phyloP scores from a whole-genome alignment of 2,888 invertebrate genomes.

The Ophioninae sp. region DNA sequence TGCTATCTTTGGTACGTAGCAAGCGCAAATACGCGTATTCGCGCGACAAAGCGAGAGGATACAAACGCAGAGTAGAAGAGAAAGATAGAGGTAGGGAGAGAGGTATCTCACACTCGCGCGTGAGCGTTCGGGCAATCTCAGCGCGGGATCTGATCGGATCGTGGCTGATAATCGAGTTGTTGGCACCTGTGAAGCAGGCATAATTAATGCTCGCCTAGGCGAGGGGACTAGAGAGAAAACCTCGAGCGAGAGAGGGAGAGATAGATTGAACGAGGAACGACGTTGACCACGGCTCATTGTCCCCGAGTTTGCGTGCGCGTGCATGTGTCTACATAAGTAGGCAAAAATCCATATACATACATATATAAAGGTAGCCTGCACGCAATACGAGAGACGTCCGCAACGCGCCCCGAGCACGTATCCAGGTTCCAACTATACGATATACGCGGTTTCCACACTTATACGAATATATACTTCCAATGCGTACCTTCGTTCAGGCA shows the following conservation, averaged over 20 bases:
- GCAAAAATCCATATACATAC: slow-evolving; percentile 29
- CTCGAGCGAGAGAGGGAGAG: slow-evolving; percentile 4
- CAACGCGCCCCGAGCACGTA: slow-evolving; percentile 34
- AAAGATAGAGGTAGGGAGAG: slow-evolving; percentile 20
- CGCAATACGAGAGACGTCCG: slow-evolving; percentile 47
- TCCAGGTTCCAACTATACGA: slow-evolving; percentile 4
- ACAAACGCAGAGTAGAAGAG: slow-evolving; percentile 3
- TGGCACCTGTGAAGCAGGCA: slow-evolving; percentile 78
- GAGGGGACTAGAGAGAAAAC: slow-evolving; percentile 25
- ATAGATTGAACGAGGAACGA: slow-evolving; percentile 27
- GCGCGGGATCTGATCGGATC: slow-evolving; percentile 75
- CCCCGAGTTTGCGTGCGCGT: slow-evolving; percentile 35
- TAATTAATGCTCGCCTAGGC: slow-evolving; percentile 75
- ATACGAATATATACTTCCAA: slow-evolving; percentile 25
- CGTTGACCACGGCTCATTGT: slow-evolving; percentile 32
- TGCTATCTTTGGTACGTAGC: background rate
- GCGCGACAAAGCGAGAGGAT: slow-evolving; percentile 4
- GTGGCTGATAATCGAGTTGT: slow-evolving; percentile 79
- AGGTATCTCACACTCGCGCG: slow-evolving; percentile 53
- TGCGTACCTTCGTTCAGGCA: slow-evolving; percentile 60
- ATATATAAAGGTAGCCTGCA: slow-evolving; percentile 41
- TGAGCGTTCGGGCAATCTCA: slow-evolving; percentile 69
- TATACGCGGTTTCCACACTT: background rate
- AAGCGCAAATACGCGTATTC: background rate
- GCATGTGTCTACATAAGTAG: slow-evolving; percentile 1